Conservation (phyloP, 2,888 invertebrate species). For the Disparrhopalites patrizii region DNA sequence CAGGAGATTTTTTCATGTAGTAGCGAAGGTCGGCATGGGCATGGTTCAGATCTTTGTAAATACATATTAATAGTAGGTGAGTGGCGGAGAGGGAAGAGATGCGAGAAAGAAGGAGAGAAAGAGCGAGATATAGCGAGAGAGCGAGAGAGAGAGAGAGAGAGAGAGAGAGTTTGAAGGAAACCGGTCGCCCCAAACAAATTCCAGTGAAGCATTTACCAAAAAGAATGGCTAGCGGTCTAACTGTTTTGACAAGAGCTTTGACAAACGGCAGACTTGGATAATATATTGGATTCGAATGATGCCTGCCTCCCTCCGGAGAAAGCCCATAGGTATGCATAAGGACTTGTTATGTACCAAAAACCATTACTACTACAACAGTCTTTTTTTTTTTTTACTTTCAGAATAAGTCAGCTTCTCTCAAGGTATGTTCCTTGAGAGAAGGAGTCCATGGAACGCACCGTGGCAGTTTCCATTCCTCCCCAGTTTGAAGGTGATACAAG, state of each 20-base stretch:
- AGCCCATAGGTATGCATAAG: not conserved
- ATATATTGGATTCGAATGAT: slow-evolving; percentile 25
- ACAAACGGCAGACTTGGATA: slow-evolving; percentile 44
- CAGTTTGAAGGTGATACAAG: too few relatives aligned
- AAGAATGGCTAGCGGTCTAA: slow-evolving; percentile 33
- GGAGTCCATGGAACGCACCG: too few relatives aligned
- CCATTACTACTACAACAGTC: too few relatives aligned
- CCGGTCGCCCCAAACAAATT: slow-evolving; percentile 29
- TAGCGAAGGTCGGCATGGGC: too few relatives aligned
- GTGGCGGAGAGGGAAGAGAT: too few relatives aligned
- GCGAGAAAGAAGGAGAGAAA: not conserved
- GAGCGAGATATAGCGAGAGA: not conserved
- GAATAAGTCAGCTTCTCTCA: too few relatives aligned
- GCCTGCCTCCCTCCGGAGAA: slow-evolving; percentile 15
- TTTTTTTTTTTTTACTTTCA: too few relatives aligned
- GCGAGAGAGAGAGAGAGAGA: not conserved
- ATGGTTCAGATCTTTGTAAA: not conserved
- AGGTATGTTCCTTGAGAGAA: too few relatives aligned
- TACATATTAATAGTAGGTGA: not conserved
- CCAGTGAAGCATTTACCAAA: slow-evolving; percentile 28
- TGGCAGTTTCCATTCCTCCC: too few relatives aligned
- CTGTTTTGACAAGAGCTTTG: slow-evolving; percentile 48
- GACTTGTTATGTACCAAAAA: too few relatives aligned
- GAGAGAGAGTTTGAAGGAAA: slow-evolving; percentile 15
- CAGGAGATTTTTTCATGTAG: too few relatives aligned